These are phyloP conservation scores for Bursaphelenchus mucronatus DNA, from an alignment of 1,140 invertebrate species.

Conservation along the genomic window DNA sequence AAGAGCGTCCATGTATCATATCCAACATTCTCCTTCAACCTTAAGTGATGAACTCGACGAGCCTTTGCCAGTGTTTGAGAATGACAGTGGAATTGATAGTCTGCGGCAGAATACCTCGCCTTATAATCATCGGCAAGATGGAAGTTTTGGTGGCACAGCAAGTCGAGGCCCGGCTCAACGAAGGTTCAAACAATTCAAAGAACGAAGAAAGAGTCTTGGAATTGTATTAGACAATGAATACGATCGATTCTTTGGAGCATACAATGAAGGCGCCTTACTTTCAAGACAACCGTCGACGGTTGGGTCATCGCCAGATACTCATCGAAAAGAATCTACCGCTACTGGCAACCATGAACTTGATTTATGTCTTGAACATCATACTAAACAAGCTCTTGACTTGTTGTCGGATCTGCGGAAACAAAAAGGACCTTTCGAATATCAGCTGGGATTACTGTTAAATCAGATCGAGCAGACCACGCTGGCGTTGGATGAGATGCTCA, in stretches of 20 bases:
- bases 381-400: conserved; percentile 7
- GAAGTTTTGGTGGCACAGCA: background rate
- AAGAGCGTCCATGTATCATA: conserved; percentile 12
- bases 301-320: background rate
- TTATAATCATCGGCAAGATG: conserved; percentile 22
- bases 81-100: conserved; percentile 52
- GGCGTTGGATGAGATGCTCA: conserved; percentile 41
- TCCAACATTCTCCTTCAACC: conserved; percentile 24
- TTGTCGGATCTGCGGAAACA: conserved; percentile 34
- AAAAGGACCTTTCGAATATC: conserved; percentile 38
- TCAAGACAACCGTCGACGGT: background rate
- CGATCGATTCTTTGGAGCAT: conserved; percentile 6
- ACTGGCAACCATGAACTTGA: conserved; percentile 43
- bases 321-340: conserved; percentile 12
- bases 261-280: background rate
- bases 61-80: conserved; percentile 27
- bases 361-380: conserved; percentile 40
- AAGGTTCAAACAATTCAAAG: conserved; percentile 41
- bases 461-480: conserved; percentile 42
- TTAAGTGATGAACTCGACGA: background rate
- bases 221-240: conserved; percentile 26
- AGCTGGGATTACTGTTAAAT: conserved; percentile 36
- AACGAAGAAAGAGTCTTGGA: conserved; percentile 44
- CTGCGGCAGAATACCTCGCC: conserved; percentile 45
- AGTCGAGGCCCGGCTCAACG: conserved; percentile 32